Conservation (phyloP, 2,113 vertebrate species). For the Rana temporaria region DNA sequence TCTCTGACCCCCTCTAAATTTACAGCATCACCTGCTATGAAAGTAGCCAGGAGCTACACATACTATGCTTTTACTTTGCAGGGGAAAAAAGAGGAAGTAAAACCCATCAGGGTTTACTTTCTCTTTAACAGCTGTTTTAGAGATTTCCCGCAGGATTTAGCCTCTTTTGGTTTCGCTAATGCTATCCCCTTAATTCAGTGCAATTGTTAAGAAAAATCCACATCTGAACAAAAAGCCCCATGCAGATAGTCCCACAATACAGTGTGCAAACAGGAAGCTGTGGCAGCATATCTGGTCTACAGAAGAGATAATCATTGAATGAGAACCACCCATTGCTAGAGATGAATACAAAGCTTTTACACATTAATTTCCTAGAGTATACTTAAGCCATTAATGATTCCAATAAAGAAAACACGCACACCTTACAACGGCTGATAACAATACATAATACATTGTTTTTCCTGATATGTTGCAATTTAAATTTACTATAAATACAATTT, state of each 20-base stretch:
- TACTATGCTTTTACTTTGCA: too few relatives aligned
- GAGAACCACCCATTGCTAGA: slow-evolving; percentile 51
- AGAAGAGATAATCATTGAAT: slow-evolving; percentile 43
- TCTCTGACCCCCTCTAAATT: too few relatives aligned
- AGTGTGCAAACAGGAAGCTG: slow-evolving; percentile 35
- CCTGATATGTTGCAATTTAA: neutral
- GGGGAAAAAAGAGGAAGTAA: too few relatives aligned
- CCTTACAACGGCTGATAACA: slow-evolving; percentile 14
- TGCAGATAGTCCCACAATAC: slow-evolving; percentile 30
- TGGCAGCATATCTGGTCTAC: slow-evolving; percentile 13
- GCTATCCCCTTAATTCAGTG: slow-evolving; percentile 19
- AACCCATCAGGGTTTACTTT: too few relatives aligned
- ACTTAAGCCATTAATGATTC: slow-evolving; percentile 45
- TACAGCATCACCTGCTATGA: too few relatives aligned
- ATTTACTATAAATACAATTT: neutral
- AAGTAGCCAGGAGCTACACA: too few relatives aligned
- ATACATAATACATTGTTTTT: slow-evolving; percentile 14
- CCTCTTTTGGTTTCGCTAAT: neutral
- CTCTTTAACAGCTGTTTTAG: too few relatives aligned
- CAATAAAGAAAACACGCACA: slow-evolving; percentile 31
- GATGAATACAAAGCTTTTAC: slow-evolving; percentile 42
- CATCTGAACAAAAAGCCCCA: slow-evolving; percentile 30
- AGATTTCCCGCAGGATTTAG: too few relatives aligned
- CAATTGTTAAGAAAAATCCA: slow-evolving; percentile 24
- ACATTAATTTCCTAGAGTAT: slow-evolving; percentile 42